Base-by-base conservation (phyloP, 2,888 invertebrate genomes). In the Harpagoxenus sublaevis region DNA sequence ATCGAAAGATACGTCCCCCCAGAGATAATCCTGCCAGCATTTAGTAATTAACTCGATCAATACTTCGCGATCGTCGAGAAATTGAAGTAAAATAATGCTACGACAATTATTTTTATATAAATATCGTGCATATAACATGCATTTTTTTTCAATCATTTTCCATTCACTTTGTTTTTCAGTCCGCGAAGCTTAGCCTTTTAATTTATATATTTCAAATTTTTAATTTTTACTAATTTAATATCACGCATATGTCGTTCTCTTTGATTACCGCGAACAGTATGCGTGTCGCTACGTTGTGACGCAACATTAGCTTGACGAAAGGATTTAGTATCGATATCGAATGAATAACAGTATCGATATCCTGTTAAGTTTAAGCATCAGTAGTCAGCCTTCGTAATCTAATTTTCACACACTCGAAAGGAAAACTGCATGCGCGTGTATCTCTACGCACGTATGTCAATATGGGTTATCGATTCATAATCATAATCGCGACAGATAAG, bases 381-480 rank as follows among this genome's bases (percentile, higher is more conserved):
- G 10, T 42, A 65, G n/a, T 45, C 8, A 23, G 31, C 5, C 23
- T 45, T n/a, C 35, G 48, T 78, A 28, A 55, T 51, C 8, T 68
- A 31, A 79, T 48, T 70, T 42, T 70, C 18, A 45, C 31, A n/a
- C 15, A 66, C 45, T 66, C n/a, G 65, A 45, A 6, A 15, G 57
- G 45, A 70, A 70, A 79, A 57, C 35, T 23, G 42, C 35, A 45
- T 18, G 42, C 55, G 66, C 23, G 23, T 23, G 9, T 55, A 23
- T 55, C 23, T 3, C 0, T 3, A 23, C 18, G 23, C 28, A 35
- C 55, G 55, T 57, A 31, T 45, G 84, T 87, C 74, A 42, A 68
- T 62, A 57, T 78, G 86, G 84, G 86, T 89, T 90, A 90, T 90
- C 91, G 90, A 91, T 89, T 90, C 71, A 68, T 89, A 90, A 89